Base-by-base conservation (phyloP, 2,888 invertebrate species). In the Perdita meconis region DNA sequence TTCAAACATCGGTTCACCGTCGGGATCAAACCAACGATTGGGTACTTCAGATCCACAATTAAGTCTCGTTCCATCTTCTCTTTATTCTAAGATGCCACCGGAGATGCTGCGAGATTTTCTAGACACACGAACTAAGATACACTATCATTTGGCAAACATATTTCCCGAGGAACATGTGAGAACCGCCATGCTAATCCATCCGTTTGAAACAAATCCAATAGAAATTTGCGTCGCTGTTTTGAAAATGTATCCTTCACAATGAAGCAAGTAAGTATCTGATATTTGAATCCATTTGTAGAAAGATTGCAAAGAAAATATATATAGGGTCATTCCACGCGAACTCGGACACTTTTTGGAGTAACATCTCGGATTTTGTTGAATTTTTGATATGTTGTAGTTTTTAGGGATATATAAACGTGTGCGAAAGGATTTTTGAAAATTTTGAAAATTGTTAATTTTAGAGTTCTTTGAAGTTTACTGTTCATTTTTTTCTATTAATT, bases 151-250 rank as follows among this genome's bases (percentile, higher is more conserved):
- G 80, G 95, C 97, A n/a, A 96, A 96, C 65, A 95, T 98, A 71
- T 99, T 99, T 93, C 97, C 98, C 0, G 97, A 97, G 89, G 96
- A 96, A 82, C 96, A 97, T 89, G 98, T 98, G n/a, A 95, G 95
- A 63, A 95, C 96, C 63, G 98, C 97, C 0, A 97, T 99, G 97
- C 95, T 96, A 78, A 93, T 96, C 82, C 96, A 97, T 93, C 98
- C 98, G 0, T 96, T 97, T 59, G 98, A 98, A 76, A 61, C 67
- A 12, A 67, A 76, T 24, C 4, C 67, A 24, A 2, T 44, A 24
- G 75, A 56, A 36, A 60, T 76, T 19, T 61, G 55, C 22, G 26
- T 36, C 16, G 36, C 53, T 42, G 36, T 76, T 34, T 36, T 55
- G 13, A 67, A 38, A 42, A 50, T 36, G 60, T 61, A 42, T 50